Base-by-base conservation (phyloP, 92 coral and sea anemone species). In the Phenganax stokvisi region DNA sequence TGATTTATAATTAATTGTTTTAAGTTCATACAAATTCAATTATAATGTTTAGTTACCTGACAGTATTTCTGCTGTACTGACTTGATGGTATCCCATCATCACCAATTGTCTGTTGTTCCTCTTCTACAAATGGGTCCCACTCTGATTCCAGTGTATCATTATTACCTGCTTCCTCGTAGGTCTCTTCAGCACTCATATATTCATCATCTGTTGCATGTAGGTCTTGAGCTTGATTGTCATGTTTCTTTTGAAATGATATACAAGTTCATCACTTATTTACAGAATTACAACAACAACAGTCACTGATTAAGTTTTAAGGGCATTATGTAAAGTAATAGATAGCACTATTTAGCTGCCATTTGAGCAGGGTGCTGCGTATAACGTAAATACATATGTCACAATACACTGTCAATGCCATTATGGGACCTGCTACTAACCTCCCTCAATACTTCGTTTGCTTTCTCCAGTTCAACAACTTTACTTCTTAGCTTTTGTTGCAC, bases 51-150 rank as follows among this genome's bases (percentile, higher is more conserved):
- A 29, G 54, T 68, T 68, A 68, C 73, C 73, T 68, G 51, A 68
- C n/a, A 68, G 54, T 47, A 68, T 68, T 68, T 68, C 73, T 68
- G 51, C 51, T 29, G 51, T 27, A 29, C 54, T 68, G 51, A 68
- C 7, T 68, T 68, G 51, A 9, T 68, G 73, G 73, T 5, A 68
- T 47, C 51, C 7, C 47, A 68, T 15, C 47, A n/a, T 68, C 9
- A 10, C 27, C 51, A 68, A 7, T 37, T 37, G 47, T 68, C 12
- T 68, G 51, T 29, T 68, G 12, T 27, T 47, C 54, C 12, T n/a
- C 73, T 47, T 68, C 73, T 29, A 13, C 54, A 29, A 47, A 68
- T 12, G 73, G 73, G 51, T 68, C 73, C 47, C 73, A 59, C 11
- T 7, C 73, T 68, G 51, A 15, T 68, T 68, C 73, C 51, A 47